These are phyloP conservation scores for Montipora capricornis DNA, from an alignment of 64 coral and sea anemone species.

Conservation along the genomic window DNA sequence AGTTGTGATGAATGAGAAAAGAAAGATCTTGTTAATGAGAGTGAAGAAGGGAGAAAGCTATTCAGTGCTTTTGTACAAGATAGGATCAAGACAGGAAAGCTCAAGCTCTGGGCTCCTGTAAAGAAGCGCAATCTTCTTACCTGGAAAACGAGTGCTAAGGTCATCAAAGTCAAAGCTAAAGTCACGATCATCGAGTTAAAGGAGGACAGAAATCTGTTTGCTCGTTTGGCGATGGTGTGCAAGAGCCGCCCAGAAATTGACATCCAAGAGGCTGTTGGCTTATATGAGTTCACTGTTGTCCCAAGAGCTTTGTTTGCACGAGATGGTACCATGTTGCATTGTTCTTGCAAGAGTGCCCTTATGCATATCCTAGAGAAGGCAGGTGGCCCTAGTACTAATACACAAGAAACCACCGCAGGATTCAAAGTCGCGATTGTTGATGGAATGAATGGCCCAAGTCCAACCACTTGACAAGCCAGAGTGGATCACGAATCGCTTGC, in stretches of 20 bases:
- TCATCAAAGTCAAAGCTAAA: background rate
- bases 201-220: constrained; percentile 7
- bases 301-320: constrained; percentile 75
- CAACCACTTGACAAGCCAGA: constrained; percentile 65
- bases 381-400: constrained; percentile 60
- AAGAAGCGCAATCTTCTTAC: constrained; percentile 11
- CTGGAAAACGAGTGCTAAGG: constrained; percentile 10
- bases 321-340: constrained; percentile 74
- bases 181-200: background rate
- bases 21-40: constrained; percentile 1
- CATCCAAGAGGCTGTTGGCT: constrained; percentile 48
- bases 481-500: constrained; percentile 38
- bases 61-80: background rate
- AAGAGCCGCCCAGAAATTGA: constrained; percentile 37
- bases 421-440: constrained; percentile 25
- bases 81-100: background rate
- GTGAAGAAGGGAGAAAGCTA: constrained; percentile 1
- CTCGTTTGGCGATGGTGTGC: constrained; percentile 24
- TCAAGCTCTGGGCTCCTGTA: background rate
- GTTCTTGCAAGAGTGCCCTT: constrained; percentile 66
- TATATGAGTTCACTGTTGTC: constrained; percentile 72
- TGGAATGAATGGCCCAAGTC: constrained; percentile 63
- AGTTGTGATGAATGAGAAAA: constrained; percentile 22
- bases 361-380: constrained; percentile 64
- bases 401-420: constrained; percentile 13